A percentile compares a stretch with the other conserved stretches of the same genome.
phyloP scores from a whole-genome alignment of 92 coral and sea anemone species.

The Montipora capitata region DNA sequence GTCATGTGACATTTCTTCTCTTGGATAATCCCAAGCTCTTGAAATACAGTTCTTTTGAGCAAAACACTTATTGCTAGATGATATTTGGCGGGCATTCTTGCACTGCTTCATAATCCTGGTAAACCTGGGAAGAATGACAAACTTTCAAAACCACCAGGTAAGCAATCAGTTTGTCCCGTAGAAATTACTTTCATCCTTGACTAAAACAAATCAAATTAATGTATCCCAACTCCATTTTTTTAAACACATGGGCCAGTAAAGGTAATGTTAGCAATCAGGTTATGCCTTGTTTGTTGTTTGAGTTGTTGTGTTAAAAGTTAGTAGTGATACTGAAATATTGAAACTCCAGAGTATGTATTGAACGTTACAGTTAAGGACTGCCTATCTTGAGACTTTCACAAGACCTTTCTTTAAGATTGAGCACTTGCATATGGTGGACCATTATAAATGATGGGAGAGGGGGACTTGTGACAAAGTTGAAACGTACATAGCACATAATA shows the following conservation, averaged over 20 bases:
- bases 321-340: not conserved
- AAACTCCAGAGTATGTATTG: not conserved
- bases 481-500: too few relatives aligned
- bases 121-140: not conserved
- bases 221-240: not conserved
- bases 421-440: too few relatives aligned
- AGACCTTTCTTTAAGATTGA: too few relatives aligned
- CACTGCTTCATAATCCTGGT: not conserved
- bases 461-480: too few relatives aligned
- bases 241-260: conserved; percentile 1
- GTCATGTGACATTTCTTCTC: not conserved
- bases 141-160: not conserved
- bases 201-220: not conserved
- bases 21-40: not conserved
- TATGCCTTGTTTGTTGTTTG: not conserved
- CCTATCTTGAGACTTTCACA: too few relatives aligned
- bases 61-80: not conserved
- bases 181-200: not conserved
- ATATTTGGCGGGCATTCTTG: not conserved
- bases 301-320: too few relatives aligned
- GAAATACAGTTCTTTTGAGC: not conserved
- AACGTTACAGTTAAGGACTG: too few relatives aligned
- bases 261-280: not conserved
- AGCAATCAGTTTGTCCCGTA: not conserved
- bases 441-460: too few relatives aligned